Base-by-base conservation (phyloP, 2,113 vertebrate genomes). In the Crypturellus undulatus region DNA sequence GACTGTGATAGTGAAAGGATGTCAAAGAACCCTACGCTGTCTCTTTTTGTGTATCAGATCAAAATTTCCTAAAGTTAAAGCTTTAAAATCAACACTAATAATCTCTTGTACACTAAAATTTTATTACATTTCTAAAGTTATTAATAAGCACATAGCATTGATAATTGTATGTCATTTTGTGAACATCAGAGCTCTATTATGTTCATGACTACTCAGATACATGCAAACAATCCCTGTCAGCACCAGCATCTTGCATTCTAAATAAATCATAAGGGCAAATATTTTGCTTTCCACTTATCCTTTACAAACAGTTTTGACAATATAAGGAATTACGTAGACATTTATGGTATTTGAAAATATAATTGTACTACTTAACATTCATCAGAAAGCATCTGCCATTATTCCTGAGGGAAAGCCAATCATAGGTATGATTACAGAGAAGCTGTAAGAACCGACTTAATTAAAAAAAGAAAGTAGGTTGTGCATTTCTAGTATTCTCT, bases 241-340 rank as follows among this genome's bases (percentile, higher is more conserved):
- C 20, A 88, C 8, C 17, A 88, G 19, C 63, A 92, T 63, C 21
- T 91, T 91, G 68, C n/a, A 42, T 82, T 93, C 42, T 91, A 85
- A 91, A 90, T 71, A 91, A 92, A 90, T 17, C 47, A 86, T 43
- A 43, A 75, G 15, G 32, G 24, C 34, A 96, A 97, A 94, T 94
- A 90, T 96, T 96, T 92, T 90, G 80, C 71, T 91, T 91, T 96
- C 80, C 83, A 84, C 38, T 95, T 94, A 91, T 80, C 84, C 64
- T 92, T 91, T 94, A 34, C 76, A 92, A 93, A 92, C 42, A 79
- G 34, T 86, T 92, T 86, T 92, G 90, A 81, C 72, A 95, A 94
- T 90, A 96, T 81, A 81, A 65, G 40, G 51, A 88, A 87, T 97
- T 90, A 96, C 88, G 79, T 64, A 94, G 90, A 56, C 52, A 64